Base-by-base conservation (phyloP, 2,113 vertebrate genomes). In the Mirza zaza region DNA sequence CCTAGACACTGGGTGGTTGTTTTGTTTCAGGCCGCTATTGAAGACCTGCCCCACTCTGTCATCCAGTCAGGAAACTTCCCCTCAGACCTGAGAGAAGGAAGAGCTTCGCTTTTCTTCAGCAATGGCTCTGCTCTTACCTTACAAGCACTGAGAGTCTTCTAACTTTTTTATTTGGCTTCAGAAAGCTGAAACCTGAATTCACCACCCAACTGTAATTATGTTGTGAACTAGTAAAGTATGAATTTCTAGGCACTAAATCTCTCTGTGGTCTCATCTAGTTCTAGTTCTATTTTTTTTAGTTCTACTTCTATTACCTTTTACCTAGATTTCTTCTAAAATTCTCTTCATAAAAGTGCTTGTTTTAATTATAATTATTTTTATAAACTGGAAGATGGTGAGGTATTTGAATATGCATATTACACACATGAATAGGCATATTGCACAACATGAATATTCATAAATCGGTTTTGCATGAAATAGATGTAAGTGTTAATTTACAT, bases 291-390 rank as follows among this genome's bases (percentile, higher is more conserved):
- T 80, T n/a, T 18, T n/a, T 59, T 76, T 59, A 61, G 59, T 61
- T 61, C 59, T 34, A 80, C 9, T 8, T 45, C 27, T 42, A 91
- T 85, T 84, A 32, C 18, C 52, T 65, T 81, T 42, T 34, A 68
- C 21, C 11, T 61, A 45, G 42, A 91, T 84, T 84, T 91, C 55
- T 73, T 93, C 29, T 55, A 93, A 75, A 88, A 68, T 85, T 67
- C n/a, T 67, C 15, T 55, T 84, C 48, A 65, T 57, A 65, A 87
- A 85, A 81, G 61, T 48, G 18, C 29, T 71, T 82, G 67, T 89
- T 92, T 94, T 85, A 80, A 91, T 70, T 17, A 1, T n/a, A 76
- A 57, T 83, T 90, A 90, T 85, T 77, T 45, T 90, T 63, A 71
- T 68, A 94, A 94, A 42, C 8, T 45, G 50, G 52, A 92, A 34